phyloP scores from a whole-genome alignment of 2,888 invertebrate species.

The Spisula subtruncata region DNA sequence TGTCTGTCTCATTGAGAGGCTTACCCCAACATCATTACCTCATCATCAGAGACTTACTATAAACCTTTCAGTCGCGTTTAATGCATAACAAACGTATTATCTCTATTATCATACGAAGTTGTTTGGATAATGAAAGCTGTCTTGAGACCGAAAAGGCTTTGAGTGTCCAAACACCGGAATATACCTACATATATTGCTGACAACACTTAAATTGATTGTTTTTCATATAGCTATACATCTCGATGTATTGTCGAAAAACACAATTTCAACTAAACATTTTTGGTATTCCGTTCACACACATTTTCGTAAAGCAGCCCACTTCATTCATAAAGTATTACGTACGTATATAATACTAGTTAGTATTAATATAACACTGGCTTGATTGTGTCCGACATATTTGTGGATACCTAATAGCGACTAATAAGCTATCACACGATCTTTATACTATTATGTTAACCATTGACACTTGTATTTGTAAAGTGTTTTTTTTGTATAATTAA shows the following conservation, averaged over 20 bases:
- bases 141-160: constrained; percentile 5
- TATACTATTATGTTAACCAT: too few relatives aligned
- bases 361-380: too few relatives aligned
- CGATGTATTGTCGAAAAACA: neutral
- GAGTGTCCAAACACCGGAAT: neutral
- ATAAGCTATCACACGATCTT: too few relatives aligned
- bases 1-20: neutral
- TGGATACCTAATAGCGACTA: too few relatives aligned
- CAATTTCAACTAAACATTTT: neutral
- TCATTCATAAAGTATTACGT: neutral
- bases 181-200: neutral
- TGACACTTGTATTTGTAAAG: too few relatives aligned
- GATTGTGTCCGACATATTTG: too few relatives aligned
- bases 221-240: neutral
- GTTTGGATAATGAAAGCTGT: neutral
- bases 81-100: constrained; percentile 23
- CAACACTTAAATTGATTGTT: constrained; percentile 20
- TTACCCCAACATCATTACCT: neutral
- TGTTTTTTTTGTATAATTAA: too few relatives aligned
- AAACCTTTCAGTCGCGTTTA: neutral
- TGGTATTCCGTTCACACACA: neutral
- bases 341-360: too few relatives aligned
- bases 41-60: neutral
- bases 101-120: neutral
- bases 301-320: neutral